Percentiles rank a stretch among this genome's conserved stretches.
phyloP scores from a whole-genome alignment of 2,113 vertebrate genomes.

The Panurus biarmicus region DNA sequence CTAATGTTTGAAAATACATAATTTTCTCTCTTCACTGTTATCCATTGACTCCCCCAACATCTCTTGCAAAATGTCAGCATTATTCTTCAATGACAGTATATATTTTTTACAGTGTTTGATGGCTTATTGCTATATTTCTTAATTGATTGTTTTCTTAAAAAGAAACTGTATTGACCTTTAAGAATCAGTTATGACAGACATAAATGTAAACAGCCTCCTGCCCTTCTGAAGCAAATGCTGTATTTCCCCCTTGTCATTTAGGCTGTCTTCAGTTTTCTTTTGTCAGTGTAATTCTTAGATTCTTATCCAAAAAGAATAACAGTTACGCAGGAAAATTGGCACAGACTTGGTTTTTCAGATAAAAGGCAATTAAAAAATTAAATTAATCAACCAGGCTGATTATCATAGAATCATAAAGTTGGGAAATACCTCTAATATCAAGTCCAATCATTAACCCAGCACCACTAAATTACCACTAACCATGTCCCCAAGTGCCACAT shows the following conservation, averaged over 20 bases:
- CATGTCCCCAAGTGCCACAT: neutral
- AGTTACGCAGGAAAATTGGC: neutral
- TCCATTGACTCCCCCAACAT: neutral
- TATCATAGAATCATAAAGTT: neutral
- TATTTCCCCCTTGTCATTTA: neutral
- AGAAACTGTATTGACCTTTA: constrained; percentile 22
- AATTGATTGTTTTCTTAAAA: neutral
- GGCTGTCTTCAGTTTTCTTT: neutral
- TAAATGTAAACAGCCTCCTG: neutral
- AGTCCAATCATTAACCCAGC: rapidly evolving
- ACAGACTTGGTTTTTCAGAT: neutral
- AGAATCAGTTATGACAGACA: neutral
- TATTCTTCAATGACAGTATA: neutral
- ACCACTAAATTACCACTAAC: neutral
- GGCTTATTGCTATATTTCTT: neutral
- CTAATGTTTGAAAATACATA: neutral
- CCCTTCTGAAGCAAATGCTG: neutral
- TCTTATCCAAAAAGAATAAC: neutral
- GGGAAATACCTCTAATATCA: neutral
- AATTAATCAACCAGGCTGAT: neutral
- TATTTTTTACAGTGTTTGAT: neutral
- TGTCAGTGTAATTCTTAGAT: neutral
- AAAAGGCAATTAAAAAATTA: neutral
- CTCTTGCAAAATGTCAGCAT: neutral
- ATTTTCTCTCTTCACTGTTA: neutral